Conservation (phyloP, 2,797 vertebrate genomes). For the Peromyscus aztecus region DNA sequence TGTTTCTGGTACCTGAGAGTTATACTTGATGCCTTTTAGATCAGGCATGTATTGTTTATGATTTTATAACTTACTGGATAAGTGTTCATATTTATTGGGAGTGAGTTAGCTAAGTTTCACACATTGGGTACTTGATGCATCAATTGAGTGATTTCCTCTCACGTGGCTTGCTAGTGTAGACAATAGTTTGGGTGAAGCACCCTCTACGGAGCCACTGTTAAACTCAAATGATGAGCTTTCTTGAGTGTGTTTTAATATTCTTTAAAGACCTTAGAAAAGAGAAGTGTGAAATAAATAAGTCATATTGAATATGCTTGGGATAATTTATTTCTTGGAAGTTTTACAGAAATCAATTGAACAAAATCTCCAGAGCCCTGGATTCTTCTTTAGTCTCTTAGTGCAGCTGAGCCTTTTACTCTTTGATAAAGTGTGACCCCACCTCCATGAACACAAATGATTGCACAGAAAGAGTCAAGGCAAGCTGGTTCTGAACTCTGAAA, state of each 20-base stretch:
- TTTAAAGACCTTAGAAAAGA: background rate
- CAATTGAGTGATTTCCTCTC: background rate
- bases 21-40: background rate
- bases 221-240: background rate
- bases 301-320: background rate
- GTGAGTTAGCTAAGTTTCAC: background rate
- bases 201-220: background rate
- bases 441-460: background rate
- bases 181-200: background rate
- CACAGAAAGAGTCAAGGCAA: background rate
- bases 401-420: background rate
- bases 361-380: background rate
- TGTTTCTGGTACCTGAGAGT: background rate
- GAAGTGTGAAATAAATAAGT: background rate
- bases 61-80: background rate
- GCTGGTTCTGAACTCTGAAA: background rate
- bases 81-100: background rate
- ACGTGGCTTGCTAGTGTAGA: background rate
- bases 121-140: background rate
- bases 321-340: slow-evolving; percentile 29
- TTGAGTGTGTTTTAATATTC: background rate
- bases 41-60: background rate
- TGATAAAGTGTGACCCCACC: background rate
- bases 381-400: background rate
- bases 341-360: background rate